Evolutionary conservation across 2,888 invertebrate species (phyloP).

Genomic region (Margaritifera margaritifera): DNA sequence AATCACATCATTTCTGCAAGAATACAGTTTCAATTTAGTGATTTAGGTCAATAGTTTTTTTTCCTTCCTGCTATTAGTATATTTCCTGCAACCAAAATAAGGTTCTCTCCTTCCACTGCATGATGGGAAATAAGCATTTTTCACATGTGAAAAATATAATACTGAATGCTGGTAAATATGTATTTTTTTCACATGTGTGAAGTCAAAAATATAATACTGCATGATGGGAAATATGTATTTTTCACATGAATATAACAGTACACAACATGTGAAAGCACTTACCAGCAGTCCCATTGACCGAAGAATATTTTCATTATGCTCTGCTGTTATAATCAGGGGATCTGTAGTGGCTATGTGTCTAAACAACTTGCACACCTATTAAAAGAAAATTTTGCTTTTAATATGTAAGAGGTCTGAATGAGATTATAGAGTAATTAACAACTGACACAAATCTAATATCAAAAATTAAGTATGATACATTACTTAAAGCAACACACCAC

Average conservation of each 20-base stretch:
- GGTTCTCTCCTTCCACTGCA: too few species aligned
- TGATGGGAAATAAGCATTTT: background rate
- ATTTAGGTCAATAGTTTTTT: too few species aligned
- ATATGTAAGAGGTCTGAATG: too few species aligned
- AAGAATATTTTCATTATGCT: conserved; percentile 95
- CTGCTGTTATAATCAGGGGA: conserved; percentile 94
- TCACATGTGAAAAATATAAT: background rate
- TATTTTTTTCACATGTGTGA: background rate
- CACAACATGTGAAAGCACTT: conserved; percentile 19
- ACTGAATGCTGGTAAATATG: too few species aligned
- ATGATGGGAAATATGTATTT: background rate
- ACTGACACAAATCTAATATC: too few species aligned
- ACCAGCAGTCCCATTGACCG: conserved; percentile 94
- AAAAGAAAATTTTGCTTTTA: conserved; percentile 8
- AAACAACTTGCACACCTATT: conserved; percentile 93
- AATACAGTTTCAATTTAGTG: too few species aligned
- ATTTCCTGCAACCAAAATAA: too few species aligned
- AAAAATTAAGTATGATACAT: background rate
- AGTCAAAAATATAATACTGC: background rate
- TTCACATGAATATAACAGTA: background rate
- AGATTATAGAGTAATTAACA: too few species aligned
- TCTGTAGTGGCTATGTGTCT: conserved; percentile 96
- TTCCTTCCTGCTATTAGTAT: too few species aligned
- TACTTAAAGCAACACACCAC: background rate
- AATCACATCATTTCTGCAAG: too few species aligned